Percentiles rank a stretch among this genome's conserved stretches.
Evolutionary conservation across 2,888 invertebrate genomes (phyloP).

Genomic region (Amblyteles armatorius): DNA sequence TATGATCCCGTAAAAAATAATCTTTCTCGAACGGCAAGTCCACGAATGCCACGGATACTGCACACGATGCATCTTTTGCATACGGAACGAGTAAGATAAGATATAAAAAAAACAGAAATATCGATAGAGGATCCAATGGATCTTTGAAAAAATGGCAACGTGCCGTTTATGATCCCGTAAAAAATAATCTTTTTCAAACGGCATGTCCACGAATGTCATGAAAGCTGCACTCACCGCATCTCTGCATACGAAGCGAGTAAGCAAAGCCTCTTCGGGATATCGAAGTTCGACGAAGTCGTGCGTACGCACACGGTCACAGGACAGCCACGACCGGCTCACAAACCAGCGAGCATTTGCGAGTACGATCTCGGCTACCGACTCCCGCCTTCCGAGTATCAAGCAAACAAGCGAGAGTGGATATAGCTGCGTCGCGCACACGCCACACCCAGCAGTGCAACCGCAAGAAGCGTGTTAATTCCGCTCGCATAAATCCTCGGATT

Average conservation of each 20-base stretch:
- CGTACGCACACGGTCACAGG: conserved; percentile 10
- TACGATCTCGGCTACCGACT: conserved; percentile 35
- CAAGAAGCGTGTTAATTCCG: conserved; percentile 79
- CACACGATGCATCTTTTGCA: no score
- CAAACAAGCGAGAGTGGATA: conserved; percentile 52
- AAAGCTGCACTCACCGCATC: not conserved
- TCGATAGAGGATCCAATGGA: no score
- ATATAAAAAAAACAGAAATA: no score
- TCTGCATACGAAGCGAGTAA: not conserved
- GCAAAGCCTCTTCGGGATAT: conserved; percentile 41
- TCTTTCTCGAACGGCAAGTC: no score
- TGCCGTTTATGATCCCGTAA: no score
- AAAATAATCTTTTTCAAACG: no score
- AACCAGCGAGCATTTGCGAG: conserved; percentile 37
- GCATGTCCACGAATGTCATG: not conserved
- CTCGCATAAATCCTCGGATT: conserved; percentile 82
- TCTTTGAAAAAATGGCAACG: no score
- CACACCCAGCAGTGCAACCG: conserved; percentile 69
- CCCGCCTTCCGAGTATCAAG: conserved; percentile 55
- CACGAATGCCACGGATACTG: no score
- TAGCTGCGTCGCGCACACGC: conserved; percentile 59
- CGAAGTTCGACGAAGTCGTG: conserved; percentile 38
- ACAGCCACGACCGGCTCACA: conserved; percentile 22
- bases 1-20: no score
- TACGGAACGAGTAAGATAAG: no score